Evolutionary conservation across 2,888 invertebrate species (phyloP).

Genomic region (Eumacrocentrus americanus): DNA sequence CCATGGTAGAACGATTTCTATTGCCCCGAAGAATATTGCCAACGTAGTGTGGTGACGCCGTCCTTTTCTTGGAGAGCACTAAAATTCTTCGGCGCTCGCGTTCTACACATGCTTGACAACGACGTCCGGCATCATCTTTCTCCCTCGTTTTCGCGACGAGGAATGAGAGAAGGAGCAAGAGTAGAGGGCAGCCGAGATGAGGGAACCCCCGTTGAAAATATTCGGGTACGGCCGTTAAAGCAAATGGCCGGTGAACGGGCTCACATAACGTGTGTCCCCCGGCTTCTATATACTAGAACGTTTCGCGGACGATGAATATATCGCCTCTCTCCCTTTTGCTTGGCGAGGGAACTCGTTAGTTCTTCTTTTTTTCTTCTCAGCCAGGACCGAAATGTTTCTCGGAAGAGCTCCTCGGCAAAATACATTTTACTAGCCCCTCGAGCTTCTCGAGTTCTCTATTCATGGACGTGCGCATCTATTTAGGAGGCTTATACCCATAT

Average conservation of each 20-base stretch:
- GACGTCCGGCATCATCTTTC: constrained; percentile 9
- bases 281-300: constrained; percentile 17
- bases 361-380: constrained; percentile 19
- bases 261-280: constrained; percentile 30
- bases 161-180: constrained; percentile 15
- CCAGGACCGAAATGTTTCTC: constrained; percentile 17
- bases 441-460: constrained; percentile 10
- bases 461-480: constrained; percentile 6
- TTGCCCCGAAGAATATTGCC: constrained; percentile 17
- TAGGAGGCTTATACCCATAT: not conserved
- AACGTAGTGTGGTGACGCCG: constrained; percentile 4
- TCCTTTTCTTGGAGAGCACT: not conserved
- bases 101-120: constrained; percentile 17
- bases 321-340: constrained; percentile 26
- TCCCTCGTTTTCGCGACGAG: constrained; percentile 16
- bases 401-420: constrained; percentile 14
- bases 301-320: constrained; percentile 35
- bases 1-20: not conserved
- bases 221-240: constrained; percentile 49
- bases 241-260: constrained; percentile 46
- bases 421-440: constrained; percentile 26
- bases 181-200: constrained; percentile 8
- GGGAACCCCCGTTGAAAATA: constrained; percentile 43
- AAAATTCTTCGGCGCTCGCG: constrained; percentile 5
- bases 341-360: constrained; percentile 34